Percentiles rank a stretch among this genome's conserved stretches.
phyloP scores from a whole-genome alignment of 1,140 invertebrate genomes.

The Drosophila leontia region DNA sequence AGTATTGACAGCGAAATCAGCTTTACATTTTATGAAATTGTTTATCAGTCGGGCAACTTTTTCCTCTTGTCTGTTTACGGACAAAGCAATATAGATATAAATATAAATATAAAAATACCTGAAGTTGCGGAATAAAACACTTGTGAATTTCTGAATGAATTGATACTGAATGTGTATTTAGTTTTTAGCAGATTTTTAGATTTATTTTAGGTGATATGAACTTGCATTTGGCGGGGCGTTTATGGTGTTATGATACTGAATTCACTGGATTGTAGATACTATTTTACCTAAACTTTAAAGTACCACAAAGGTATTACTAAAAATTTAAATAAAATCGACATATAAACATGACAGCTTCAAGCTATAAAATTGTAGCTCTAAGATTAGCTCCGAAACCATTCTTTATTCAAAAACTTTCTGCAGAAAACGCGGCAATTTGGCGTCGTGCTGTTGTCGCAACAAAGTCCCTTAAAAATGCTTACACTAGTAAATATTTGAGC shows the following conservation, averaged over 20 bases:
- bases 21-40: conserved; percentile 27
- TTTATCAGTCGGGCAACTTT: conserved; percentile 19
- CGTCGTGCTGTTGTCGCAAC: conserved; percentile 14
- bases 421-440: conserved; percentile 46
- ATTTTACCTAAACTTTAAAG: no score
- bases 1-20: conserved; percentile 25
- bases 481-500: conserved; percentile 25
- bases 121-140: neutral
- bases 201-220: conserved; percentile 2
- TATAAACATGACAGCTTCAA: no score
- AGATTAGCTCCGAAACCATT: neutral
- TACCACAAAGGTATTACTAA: no score
- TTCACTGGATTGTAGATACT: no score
- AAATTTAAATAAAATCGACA: no score
- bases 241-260: neutral
- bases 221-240: neutral
- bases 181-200: neutral
- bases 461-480: conserved; percentile 12
- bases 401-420: conserved; percentile 25
- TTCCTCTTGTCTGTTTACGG: neutral
- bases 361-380: no score
- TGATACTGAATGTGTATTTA: neutral
- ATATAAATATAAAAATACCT: neutral
- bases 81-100: neutral
- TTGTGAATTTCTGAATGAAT: neutral